These are phyloP conservation scores for Trematomus loennbergii DNA, from an alignment of 2,113 vertebrate species.

Conservation along the genomic window DNA sequence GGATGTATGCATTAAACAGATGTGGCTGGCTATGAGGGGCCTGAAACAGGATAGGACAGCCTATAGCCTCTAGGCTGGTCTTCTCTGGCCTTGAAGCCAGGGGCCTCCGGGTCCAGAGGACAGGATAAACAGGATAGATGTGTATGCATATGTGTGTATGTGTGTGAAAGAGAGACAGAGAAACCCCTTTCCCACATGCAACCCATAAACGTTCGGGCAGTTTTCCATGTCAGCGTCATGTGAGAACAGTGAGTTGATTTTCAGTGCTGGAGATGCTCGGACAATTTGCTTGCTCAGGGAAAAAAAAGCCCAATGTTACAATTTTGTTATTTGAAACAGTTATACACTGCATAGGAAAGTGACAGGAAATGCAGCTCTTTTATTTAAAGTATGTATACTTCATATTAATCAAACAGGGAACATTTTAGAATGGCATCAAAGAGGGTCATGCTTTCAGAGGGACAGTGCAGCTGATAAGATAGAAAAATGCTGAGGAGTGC, in stretches of 20 bases:
- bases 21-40: conserved; percentile 76
- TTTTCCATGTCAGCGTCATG: conserved; percentile 51
- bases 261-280: conserved; percentile 5
- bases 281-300: conserved; percentile 34
- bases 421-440: not conserved
- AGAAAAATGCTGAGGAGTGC: not conserved
- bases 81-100: conserved; percentile 78
- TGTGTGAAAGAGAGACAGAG: conserved; percentile 22
- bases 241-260: conserved; percentile 44
- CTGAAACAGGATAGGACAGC: conserved; percentile 81
- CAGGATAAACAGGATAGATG: conserved; percentile 72
- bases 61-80: conserved; percentile 68
- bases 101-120: conserved; percentile 72
- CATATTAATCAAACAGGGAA: not conserved
- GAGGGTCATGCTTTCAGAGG: not conserved
- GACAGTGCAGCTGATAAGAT: not conserved
- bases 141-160: conserved; percentile 28
- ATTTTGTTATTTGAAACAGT: conserved; percentile 13
- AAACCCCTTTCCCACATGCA: conserved; percentile 50
- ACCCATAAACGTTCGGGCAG: conserved; percentile 54
- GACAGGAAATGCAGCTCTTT: not conserved
- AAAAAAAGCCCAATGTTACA: not conserved
- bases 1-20: conserved; percentile 83
- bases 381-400: not conserved
- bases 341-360: not conserved